These are phyloP conservation scores for Sebastes umbrosus DNA, from an alignment of 2,797 vertebrate genomes.

Conservation along the genomic window DNA sequence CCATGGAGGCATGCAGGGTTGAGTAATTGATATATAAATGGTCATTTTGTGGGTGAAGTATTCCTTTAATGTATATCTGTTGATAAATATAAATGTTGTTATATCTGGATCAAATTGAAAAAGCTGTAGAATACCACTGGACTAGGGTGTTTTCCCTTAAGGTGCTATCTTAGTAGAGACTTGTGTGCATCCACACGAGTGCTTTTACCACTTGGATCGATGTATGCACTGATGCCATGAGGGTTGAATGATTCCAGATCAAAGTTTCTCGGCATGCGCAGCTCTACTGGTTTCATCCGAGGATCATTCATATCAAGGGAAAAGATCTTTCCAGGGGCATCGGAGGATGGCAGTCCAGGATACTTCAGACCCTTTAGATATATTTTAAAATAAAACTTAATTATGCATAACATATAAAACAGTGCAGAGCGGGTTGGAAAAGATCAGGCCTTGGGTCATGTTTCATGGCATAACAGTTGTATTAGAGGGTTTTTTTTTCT, in stretches of 20 bases:
- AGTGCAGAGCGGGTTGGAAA: background rate
- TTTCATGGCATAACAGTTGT: no score
- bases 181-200: background rate
- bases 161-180: background rate
- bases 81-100: background rate
- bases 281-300: conserved; percentile 74
- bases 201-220: conserved; percentile 79
- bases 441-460: background rate
- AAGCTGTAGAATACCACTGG: background rate
- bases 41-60: background rate
- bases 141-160: background rate
- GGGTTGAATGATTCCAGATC: conserved; percentile 87
- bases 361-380: conserved; percentile 86
- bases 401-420: background rate
- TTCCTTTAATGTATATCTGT: background rate
- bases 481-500: no score
- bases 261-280: conserved; percentile 85
- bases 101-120: background rate
- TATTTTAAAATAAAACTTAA: background rate
- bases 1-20: background rate
- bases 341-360: conserved; percentile 72
- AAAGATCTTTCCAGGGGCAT: conserved; percentile 85
- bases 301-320: conserved; percentile 84
- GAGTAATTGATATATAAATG: background rate
- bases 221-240: conserved; percentile 88